Conservation (phyloP, 2,888 invertebrate genomes). For the Asteroscopus sphinx region DNA sequence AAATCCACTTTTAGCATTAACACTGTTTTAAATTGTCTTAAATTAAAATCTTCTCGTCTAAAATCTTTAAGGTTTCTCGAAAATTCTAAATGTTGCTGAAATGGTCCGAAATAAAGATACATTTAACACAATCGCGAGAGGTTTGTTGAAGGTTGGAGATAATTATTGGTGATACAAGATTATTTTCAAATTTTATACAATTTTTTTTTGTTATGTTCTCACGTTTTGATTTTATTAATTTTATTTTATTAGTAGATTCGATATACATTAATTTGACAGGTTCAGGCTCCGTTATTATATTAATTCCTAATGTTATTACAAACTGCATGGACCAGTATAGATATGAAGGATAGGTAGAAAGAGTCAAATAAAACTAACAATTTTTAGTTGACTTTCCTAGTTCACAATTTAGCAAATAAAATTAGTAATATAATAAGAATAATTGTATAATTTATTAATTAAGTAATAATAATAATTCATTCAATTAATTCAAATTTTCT, state of each 20-base stretch:
- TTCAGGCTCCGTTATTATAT: not conserved
- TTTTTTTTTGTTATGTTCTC: not conserved
- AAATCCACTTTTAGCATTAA: slow-evolving; percentile 24
- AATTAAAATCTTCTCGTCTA: slow-evolving; percentile 47
- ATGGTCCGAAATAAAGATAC: too few species aligned
- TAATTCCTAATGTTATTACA: too few species aligned
- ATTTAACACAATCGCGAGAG: slow-evolving; percentile 3
- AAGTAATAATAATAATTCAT: too few species aligned
- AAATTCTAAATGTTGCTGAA: slow-evolving; percentile 23
- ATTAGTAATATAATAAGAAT: too few species aligned
- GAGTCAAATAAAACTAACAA: too few species aligned
- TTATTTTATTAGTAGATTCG: not conserved
- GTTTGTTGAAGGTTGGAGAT: slow-evolving; percentile 5
- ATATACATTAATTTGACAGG: not conserved
- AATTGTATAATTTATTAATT: too few species aligned
- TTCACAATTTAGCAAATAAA: too few species aligned
- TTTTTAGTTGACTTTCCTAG: too few species aligned
- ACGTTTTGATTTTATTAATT: not conserved
- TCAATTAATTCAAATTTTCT: too few species aligned
- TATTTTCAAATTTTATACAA: not conserved
- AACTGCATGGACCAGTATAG: too few species aligned
- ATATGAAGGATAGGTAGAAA: too few species aligned
- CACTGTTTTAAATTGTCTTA: slow-evolving; percentile 24
- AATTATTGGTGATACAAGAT: not conserved
- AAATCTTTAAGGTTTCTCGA: slow-evolving; percentile 24